Evolutionary conservation across 2,113 vertebrate genomes (phyloP), one percentile per base, ranked within the genome.

Genomic region (Ctenomys sociabilis): DNA sequence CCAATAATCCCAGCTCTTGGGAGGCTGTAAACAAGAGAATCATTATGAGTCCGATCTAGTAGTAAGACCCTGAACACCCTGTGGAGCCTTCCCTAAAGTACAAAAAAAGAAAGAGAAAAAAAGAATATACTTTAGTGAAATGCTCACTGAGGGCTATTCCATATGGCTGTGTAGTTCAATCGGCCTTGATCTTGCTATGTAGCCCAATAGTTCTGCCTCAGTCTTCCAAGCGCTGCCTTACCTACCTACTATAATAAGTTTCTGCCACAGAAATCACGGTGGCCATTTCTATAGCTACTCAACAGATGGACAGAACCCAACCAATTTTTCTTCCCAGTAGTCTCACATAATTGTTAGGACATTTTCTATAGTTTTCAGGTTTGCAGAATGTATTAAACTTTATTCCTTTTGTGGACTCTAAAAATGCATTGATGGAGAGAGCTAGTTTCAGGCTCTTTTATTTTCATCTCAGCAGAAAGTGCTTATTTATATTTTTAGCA

Each of bases 201-300:
- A 45, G 40, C 5, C 13, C 26, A 49, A 3, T 5, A 57, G 40
- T 45, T 13, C 73, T 30, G 40, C 13, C 26, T 45, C 73, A 30
- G 26, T 3, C 73, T 77, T 16, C 73, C 40, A 28, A 77, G 12
- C 30, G 26, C 73, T 40, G 70, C 1, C n/a, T 11, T 26, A 45
- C 12, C 14, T 5, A 45, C 12, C 24, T 13, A 14, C 43, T 6
- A 81, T 57, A 13, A 7, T 5, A 19, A 6, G 0, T 8, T n/a
- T 63, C 1, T 37, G 1, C 2, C 16, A 1, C 13, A 17, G 3
- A 9, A 30, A 17, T 28, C 72, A 57, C 49, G 5, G 22, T 28
- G 13, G 24, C 3, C 1, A 28, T 54, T 8, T 57, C 4, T 1
- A 0, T 0, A 3, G 16, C 4, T 63, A 54, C 21, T 43, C 14